Evolutionary conservation across 1,140 invertebrate species (phyloP).

Genomic region (Pygmarrhopalites habei): DNA sequence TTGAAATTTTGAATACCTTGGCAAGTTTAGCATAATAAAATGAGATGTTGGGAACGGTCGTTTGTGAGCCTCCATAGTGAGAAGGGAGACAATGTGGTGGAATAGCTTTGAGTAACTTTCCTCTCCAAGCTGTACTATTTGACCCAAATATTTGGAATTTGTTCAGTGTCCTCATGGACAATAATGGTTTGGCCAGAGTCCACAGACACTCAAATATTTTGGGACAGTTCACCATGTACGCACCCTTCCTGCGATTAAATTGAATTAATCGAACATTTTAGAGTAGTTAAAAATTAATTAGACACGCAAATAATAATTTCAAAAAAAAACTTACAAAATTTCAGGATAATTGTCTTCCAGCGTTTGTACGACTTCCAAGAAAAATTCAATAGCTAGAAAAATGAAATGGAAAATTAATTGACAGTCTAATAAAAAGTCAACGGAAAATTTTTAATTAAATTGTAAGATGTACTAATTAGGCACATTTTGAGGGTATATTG

Average conservation of each 20-base stretch:
- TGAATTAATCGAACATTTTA: background rate
- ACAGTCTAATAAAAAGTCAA: no score
- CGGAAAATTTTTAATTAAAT: no score
- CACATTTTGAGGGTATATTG: background rate
- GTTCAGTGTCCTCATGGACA: background rate
- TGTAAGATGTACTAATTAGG: background rate
- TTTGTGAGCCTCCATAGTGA: background rate
- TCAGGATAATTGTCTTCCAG: background rate
- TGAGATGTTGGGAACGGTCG: background rate
- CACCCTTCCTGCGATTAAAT: background rate
- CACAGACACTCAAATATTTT: background rate
- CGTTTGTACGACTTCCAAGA: background rate
- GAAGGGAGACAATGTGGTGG: background rate
- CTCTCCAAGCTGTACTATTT: background rate
- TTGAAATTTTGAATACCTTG: background rate
- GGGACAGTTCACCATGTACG: background rate
- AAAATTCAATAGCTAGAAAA: background rate
- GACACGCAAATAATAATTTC: background rate
- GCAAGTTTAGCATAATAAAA: background rate
- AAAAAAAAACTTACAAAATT: background rate
- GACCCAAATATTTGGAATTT: background rate
- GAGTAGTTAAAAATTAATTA: background rate
- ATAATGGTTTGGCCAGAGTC: background rate
- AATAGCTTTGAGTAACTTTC: background rate
- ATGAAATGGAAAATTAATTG: no score